Evolutionary conservation across 2,888 invertebrate species (phyloP).

Genomic region (Leptinotarsa haldemani): DNA sequence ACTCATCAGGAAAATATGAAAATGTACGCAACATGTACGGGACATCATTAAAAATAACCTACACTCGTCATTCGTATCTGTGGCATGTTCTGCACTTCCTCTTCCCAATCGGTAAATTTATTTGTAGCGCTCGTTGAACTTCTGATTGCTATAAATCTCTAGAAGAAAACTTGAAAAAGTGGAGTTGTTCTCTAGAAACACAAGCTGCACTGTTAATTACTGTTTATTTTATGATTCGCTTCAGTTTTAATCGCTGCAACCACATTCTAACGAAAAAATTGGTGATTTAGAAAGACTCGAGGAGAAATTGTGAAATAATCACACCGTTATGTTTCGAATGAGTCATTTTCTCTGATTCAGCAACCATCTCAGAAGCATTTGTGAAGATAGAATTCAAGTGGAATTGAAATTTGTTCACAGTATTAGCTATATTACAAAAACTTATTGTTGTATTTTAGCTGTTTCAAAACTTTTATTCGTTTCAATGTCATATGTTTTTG

Average conservation of each 20-base stretch:
- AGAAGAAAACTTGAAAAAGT: background rate
- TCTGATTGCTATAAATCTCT: background rate
- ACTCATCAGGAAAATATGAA: constrained; percentile 22
- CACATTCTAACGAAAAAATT: constrained; percentile 35
- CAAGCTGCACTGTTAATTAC: constrained; percentile 41
- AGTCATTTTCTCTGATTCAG: background rate
- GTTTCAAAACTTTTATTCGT: too few relatives aligned
- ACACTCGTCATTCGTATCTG: constrained; percentile 10
- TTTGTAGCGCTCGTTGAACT: background rate
- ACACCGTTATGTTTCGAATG: background rate
- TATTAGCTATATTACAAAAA: too few relatives aligned
- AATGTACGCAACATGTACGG: constrained; percentile 14
- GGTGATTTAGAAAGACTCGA: background rate
- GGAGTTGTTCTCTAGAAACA: background rate
- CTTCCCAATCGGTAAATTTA: constrained; percentile 9
- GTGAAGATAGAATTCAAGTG: background rate
- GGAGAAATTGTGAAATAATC: background rate
- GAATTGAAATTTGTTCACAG: background rate
- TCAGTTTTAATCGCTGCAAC: constrained; percentile 38
- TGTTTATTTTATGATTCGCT: constrained; percentile 39
- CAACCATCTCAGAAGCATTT: background rate
- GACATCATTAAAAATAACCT: constrained; percentile 16
- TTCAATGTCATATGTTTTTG: too few relatives aligned
- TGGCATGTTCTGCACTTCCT: constrained; percentile 14
- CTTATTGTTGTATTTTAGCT: too few relatives aligned